Evolutionary conservation across 2,888 invertebrate genomes (phyloP).

Genomic region (Taphrorychus bicolor): DNA sequence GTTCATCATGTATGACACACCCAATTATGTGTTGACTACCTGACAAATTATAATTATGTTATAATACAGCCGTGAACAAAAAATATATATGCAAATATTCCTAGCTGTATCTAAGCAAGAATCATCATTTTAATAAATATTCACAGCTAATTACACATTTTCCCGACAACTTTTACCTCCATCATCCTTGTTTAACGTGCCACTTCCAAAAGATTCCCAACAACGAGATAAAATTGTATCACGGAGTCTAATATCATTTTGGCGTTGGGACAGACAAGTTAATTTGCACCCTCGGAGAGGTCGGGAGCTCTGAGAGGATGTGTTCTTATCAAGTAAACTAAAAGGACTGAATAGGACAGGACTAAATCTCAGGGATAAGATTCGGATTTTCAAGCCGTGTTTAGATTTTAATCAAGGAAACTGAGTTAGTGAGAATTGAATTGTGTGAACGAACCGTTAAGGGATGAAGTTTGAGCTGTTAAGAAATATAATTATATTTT

Average conservation of each 20-base stretch:
- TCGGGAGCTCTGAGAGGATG: slow-evolving; percentile 15
- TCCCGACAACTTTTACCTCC: background rate
- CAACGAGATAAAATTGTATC: background rate
- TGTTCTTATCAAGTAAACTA: slow-evolving; percentile 30
- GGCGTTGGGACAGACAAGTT: slow-evolving; percentile 21
- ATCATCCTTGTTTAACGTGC: too few species aligned
- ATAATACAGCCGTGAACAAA: too few species aligned
- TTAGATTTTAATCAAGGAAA: slow-evolving; percentile 32
- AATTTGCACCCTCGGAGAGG: slow-evolving; percentile 18
- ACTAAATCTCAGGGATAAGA: slow-evolving; percentile 37
- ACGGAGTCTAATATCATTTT: background rate
- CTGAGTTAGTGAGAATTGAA: slow-evolving; percentile 23
- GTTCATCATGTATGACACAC: too few species aligned
- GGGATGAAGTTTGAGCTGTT: background rate
- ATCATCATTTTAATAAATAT: too few species aligned
- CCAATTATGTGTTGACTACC: too few species aligned
- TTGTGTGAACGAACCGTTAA: slow-evolving; percentile 3
- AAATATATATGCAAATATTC: too few species aligned
- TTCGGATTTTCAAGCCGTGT: slow-evolving; percentile 25
- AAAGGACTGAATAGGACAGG: slow-evolving; percentile 28
- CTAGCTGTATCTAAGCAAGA: too few species aligned
- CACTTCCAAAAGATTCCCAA: background rate
- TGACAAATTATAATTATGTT: too few species aligned
- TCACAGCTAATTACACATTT: too few species aligned
- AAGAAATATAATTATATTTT: too few species aligned